A percentile compares a stretch with the other conserved stretches of the same genome.
Conservation (phyloP, 2,888 invertebrate species). For the Drosophila helvetica region DNA sequence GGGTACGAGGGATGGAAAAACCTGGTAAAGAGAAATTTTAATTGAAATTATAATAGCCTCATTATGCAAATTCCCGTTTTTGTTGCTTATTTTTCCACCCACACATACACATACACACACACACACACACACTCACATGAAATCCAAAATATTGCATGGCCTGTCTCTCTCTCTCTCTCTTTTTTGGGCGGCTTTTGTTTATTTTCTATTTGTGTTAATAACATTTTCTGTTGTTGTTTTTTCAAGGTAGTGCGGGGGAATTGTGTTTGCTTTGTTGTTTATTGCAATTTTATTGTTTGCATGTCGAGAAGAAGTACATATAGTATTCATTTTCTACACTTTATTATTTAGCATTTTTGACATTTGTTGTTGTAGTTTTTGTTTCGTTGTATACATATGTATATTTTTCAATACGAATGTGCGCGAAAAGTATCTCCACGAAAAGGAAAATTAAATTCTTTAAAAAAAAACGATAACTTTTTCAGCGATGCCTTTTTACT, state of each 20-base stretch:
- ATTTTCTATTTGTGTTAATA: constrained; percentile 53
- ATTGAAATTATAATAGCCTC: constrained; percentile 78
- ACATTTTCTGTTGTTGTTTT: constrained; percentile 34
- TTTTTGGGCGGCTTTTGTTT: constrained; percentile 36
- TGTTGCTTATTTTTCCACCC: constrained; percentile 53
- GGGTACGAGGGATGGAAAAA: constrained; percentile 10
- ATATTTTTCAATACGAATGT: constrained; percentile 10
- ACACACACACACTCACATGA: constrained; percentile 22
- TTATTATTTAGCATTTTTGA: constrained; percentile 47
- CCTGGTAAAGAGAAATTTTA: constrained; percentile 55
- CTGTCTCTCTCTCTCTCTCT: not conserved
- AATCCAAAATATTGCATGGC: constrained; percentile 26
- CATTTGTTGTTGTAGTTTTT: constrained; percentile 28
- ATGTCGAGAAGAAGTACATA: constrained; percentile 29
- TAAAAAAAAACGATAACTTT: no score
- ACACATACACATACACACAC: constrained; percentile 22
- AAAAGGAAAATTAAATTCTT: no score
- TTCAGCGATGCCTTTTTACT: no score
- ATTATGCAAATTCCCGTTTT: constrained; percentile 69
- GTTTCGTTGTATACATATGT: constrained; percentile 14
- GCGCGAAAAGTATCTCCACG: not conserved
- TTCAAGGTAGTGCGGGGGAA: constrained; percentile 5
- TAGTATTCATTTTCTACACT: constrained; percentile 45
- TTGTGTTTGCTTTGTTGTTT: constrained; percentile 42
- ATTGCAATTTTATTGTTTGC: constrained; percentile 58